These are phyloP conservation scores for Euura lappo DNA, from an alignment of 1,140 invertebrate species.

Conservation along the genomic window DNA sequence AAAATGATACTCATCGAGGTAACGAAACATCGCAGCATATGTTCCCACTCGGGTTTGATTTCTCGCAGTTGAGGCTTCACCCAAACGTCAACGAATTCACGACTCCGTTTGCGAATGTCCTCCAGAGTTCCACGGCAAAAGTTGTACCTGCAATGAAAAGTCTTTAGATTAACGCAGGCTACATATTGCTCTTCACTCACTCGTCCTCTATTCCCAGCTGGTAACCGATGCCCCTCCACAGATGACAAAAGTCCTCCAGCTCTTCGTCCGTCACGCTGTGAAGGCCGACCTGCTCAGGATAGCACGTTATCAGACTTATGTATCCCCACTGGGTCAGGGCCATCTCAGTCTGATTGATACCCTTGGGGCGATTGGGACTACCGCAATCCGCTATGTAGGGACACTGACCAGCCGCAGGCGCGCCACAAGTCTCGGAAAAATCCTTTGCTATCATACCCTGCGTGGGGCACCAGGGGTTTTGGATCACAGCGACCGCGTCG, in stretches of 20 bases:
- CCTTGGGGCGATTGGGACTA: constrained; percentile 56
- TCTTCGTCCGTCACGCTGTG: constrained; percentile 61
- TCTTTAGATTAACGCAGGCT: too few species aligned
- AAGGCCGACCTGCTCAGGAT: constrained; percentile 71
- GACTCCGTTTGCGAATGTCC: constrained; percentile 50
- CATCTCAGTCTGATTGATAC: constrained; percentile 76
- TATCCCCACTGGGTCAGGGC: constrained; percentile 81
- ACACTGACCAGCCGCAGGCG: constrained; percentile 32
- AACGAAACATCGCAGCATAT: constrained; percentile 54
- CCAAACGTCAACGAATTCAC: constrained; percentile 48
- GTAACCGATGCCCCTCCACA: constrained; percentile 82
- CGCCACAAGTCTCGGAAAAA: constrained; percentile 30
- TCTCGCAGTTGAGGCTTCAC: constrained; percentile 52
- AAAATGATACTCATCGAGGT: constrained; percentile 48
- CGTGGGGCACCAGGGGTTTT: constrained; percentile 30
- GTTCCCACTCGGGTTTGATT: constrained; percentile 53
- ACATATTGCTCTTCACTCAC: constrained; percentile 45
- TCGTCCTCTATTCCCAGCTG: constrained; percentile 80
- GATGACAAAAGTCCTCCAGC: constrained; percentile 76
- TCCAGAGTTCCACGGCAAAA: constrained; percentile 60
- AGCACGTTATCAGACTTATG: constrained; percentile 73
- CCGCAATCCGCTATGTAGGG: constrained; percentile 59
- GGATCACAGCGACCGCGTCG: constrained; percentile 29
- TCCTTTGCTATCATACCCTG: constrained; percentile 28
- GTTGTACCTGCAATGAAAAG: constrained; percentile 57